Conservation (phyloP, 1,140 invertebrate species). For the Ridgeia piscesae region DNA sequence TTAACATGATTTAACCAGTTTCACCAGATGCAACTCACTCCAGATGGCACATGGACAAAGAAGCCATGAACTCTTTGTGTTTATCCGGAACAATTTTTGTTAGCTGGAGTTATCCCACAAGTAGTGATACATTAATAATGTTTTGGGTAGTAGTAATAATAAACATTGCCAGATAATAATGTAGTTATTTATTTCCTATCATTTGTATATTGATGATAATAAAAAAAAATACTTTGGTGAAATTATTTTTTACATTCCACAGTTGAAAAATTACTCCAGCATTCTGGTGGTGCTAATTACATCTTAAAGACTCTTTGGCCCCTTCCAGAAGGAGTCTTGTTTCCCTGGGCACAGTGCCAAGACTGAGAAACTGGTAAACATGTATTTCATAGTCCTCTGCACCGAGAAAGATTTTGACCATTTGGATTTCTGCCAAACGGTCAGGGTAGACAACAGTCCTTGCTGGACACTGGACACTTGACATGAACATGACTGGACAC, state of each 20-base stretch:
- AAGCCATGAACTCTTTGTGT: too few species aligned
- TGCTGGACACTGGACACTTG: not conserved
- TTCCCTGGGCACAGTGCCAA: not conserved
- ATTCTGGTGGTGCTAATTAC: not conserved
- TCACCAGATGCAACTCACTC: too few species aligned
- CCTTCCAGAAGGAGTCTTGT: not conserved
- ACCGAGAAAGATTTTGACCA: not conserved
- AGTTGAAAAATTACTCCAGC: not conserved
- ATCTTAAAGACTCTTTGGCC: not conserved
- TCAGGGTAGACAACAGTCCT: not conserved
- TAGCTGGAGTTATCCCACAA: too few species aligned
- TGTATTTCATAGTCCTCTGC: not conserved
- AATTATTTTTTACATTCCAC: not conserved
- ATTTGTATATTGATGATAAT: too few species aligned
- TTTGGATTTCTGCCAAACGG: not conserved
- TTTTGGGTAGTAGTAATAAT: too few species aligned
- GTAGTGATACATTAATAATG: too few species aligned
- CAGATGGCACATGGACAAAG: too few species aligned
- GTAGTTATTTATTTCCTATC: too few species aligned
- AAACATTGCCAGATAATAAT: too few species aligned
- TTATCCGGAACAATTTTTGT: too few species aligned
- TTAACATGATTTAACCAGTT: too few species aligned
- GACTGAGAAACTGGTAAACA: not conserved
- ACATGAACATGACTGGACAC: not conserved
- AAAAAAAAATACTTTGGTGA: not conserved